phyloP scores from a whole-genome alignment of 2,888 invertebrate species.

The Eristalis arbustorum region DNA sequence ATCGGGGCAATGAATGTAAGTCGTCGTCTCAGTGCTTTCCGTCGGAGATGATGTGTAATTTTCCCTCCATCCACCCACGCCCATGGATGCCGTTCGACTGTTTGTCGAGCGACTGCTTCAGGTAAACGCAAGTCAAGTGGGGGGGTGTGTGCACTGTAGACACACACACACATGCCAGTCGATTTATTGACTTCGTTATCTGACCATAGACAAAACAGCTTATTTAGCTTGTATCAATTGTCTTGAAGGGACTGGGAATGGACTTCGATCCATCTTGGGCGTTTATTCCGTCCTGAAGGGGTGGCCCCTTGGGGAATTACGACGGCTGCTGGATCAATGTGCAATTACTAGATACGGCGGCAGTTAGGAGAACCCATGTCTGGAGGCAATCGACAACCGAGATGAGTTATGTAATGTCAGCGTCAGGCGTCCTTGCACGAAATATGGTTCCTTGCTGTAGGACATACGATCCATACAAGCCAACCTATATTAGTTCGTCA shows the following conservation, averaged over 20 bases:
- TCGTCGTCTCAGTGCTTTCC: not conserved
- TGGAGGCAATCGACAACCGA: too few species aligned
- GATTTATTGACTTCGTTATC: not conserved
- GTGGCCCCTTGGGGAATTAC: too few species aligned
- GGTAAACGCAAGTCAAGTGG: not conserved
- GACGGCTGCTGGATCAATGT: too few species aligned
- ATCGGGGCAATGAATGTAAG: not conserved
- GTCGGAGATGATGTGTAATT: not conserved
- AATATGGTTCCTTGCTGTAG: too few species aligned
- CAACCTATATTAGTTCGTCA: too few species aligned
- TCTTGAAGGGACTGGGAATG: not conserved
- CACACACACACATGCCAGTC: not conserved
- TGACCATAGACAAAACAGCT: not conserved
- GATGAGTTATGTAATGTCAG: too few species aligned
- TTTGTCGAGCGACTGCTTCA: not conserved
- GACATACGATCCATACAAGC: too few species aligned
- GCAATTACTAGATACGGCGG: too few species aligned
- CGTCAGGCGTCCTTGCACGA: too few species aligned
- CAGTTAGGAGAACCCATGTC: too few species aligned
- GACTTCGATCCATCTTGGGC: not conserved
- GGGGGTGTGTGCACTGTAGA: too few species aligned
- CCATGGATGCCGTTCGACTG: not conserved
- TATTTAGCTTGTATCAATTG: not conserved
- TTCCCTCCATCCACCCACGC: not conserved
- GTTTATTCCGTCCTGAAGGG: not conserved